Conservation (phyloP, 2,113 vertebrate species). For the Struthidea cinerea region DNA sequence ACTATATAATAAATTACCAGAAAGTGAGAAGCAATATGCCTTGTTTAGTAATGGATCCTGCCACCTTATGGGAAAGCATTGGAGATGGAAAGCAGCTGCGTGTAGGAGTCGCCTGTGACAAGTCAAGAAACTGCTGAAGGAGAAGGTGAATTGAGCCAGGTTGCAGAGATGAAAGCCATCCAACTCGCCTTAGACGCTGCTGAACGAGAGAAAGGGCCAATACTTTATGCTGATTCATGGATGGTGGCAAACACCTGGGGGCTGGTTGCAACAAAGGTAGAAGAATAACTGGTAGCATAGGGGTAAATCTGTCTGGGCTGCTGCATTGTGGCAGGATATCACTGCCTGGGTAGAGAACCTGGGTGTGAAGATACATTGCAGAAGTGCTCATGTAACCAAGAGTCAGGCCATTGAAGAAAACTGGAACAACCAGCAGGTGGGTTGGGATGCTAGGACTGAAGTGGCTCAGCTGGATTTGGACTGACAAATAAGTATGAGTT, state of each 20-base stretch:
- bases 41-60: not conserved
- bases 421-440: not conserved
- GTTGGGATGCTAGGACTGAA: not conserved
- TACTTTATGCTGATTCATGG: not conserved
- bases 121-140: not conserved
- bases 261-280: too few species aligned
- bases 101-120: too few species aligned
- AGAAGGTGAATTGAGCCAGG: not conserved
- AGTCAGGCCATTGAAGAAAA: not conserved
- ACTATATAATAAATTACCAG: not conserved
- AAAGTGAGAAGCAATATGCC: not conserved
- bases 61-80: accelerated
- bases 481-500: not conserved
- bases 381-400: too few species aligned
- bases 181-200: not conserved
- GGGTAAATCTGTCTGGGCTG: not conserved
- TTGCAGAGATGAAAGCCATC: not conserved
- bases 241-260: not conserved
- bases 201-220: accelerated
- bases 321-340: not conserved
- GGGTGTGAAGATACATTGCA: not conserved
- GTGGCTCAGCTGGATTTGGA: not conserved
- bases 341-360: accelerated
- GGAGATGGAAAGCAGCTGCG: not conserved
- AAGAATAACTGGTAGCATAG: too few species aligned